Evolutionary conservation across 1,140 invertebrate genomes (phyloP).

Genomic region (Atta cephalotes): DNA sequence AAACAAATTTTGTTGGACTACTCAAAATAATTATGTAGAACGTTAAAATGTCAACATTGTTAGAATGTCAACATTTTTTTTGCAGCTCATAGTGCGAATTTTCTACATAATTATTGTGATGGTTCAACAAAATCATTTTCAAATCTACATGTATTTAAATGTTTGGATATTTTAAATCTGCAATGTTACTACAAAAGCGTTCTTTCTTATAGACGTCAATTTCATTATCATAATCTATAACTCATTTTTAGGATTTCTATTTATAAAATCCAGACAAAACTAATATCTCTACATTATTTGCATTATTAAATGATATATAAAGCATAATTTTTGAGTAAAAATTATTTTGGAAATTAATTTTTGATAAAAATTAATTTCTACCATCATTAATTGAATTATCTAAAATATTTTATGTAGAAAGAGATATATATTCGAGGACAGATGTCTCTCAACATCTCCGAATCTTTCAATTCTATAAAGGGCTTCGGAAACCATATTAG

Average conservation of each 20-base stretch:
- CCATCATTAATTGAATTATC: not conserved
- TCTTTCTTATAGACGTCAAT: not conserved
- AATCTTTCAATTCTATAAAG: slow-evolving; percentile 27
- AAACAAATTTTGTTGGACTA: no score
- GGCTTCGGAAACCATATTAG: slow-evolving; percentile 49
- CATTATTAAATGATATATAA: not conserved
- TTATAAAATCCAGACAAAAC: slow-evolving; percentile 11
- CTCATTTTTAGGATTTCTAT: not conserved
- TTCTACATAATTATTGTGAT: no score
- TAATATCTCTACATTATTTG: not conserved
- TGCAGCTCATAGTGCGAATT: no score
- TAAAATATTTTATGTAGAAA: not conserved
- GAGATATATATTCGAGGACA: not conserved
- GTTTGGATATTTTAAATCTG: no score
- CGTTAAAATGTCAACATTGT: no score
- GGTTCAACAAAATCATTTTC: no score
- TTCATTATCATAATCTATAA: slow-evolving; percentile 2
- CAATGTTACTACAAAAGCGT: no score
- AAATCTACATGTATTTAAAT: no score
- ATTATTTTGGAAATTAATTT: not conserved
- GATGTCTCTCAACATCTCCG: not conserved
- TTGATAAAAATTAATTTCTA: slow-evolving; percentile 4
- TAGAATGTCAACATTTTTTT: no score
- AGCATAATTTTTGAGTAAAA: not conserved
- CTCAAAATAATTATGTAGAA: no score